Evolutionary conservation across 2,113 vertebrate genomes (phyloP), one percentile per base, ranked within the genome.

Genomic region (Neogobius melanostomus): DNA sequence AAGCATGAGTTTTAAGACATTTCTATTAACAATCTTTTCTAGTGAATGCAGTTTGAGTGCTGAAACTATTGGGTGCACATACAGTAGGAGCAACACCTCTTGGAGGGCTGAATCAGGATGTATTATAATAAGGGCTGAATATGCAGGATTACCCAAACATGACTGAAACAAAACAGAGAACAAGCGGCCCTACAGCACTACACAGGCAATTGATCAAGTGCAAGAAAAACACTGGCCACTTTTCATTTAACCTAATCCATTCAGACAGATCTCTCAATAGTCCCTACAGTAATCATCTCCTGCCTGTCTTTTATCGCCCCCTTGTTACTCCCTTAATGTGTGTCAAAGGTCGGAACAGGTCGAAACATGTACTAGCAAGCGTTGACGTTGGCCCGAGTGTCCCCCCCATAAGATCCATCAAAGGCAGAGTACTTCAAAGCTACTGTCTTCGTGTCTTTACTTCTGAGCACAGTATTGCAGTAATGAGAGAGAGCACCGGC

Each of bases 361-460:
- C 53, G 28, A 48, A 64, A 56, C 56, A 54, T 65, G 66, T 72
- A 65, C 71, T 48, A 59, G 45, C 46, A 57, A 46, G 46, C 59
- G 69, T 48, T 78, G 63, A 74, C 57, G 45, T 81, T 75, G 66
- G 62, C 71, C 64, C 43, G 43, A 79, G 44, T 64, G 56, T 11
- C 44, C 11, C 43, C 42, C 16, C 21, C 11, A 57, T 10, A 69
- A 78, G 71, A 79, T 76, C 75, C 65, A 79, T 88, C 82, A 83
- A 84, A 83, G 69, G 75, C 47, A 43, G 16, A 75, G 68, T n/a
- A 48, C 69, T 64, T 86, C 76, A 87, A 73, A 81, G 84, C 16
- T 48, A 61, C 64, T 65, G 66, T 71, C 71, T 64, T 46, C 59
- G 3, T 12, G 72, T 67, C 76, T 85, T 79, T 81, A 66, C 75